phyloP scores from a whole-genome alignment of 2,113 vertebrate species.

The Neodontobutis hainanensis region DNA sequence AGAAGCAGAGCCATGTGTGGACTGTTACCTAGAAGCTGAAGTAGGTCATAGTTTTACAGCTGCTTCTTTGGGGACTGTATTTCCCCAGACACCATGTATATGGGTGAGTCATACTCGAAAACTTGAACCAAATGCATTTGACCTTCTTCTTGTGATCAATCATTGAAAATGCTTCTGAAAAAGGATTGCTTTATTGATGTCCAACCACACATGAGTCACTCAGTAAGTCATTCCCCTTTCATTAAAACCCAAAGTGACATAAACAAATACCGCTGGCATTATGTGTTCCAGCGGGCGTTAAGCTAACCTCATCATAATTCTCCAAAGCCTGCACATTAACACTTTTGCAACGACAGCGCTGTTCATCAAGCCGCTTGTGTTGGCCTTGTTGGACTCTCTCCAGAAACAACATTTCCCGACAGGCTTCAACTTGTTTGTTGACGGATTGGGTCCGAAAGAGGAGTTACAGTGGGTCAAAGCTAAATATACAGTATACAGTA shows the following conservation, averaged over 20 bases:
- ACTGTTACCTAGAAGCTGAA: not conserved
- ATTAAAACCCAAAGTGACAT: slow-evolving; percentile 65
- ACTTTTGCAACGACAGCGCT: slow-evolving; percentile 50
- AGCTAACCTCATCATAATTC: slow-evolving; percentile 69
- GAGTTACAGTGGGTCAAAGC: not conserved
- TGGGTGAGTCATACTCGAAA: slow-evolving; percentile 6
- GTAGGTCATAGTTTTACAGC: not conserved
- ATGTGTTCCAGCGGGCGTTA: slow-evolving; percentile 31
- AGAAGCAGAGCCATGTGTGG: not conserved
- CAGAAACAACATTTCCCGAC: slow-evolving; percentile 54
- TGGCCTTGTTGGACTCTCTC: slow-evolving; percentile 55
- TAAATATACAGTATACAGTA: not conserved
- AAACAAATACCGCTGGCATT: slow-evolving; percentile 56
- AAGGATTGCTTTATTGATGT: slow-evolving; percentile 40
- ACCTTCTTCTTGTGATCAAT: slow-evolving; percentile 30
- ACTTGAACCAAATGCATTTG: not conserved
- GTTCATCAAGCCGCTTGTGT: slow-evolving; percentile 58
- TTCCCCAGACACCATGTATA: not conserved
- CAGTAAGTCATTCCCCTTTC: slow-evolving; percentile 28
- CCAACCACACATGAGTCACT: slow-evolving; percentile 24
- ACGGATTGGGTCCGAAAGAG: slow-evolving; percentile 33
- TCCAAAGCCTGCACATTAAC: slow-evolving; percentile 64
- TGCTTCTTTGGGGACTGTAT: not conserved
- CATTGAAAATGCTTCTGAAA: slow-evolving; percentile 3
- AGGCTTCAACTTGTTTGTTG: slow-evolving; percentile 18